Conservation (phyloP, 2,888 invertebrate species). For the Heliothis peltigera region DNA sequence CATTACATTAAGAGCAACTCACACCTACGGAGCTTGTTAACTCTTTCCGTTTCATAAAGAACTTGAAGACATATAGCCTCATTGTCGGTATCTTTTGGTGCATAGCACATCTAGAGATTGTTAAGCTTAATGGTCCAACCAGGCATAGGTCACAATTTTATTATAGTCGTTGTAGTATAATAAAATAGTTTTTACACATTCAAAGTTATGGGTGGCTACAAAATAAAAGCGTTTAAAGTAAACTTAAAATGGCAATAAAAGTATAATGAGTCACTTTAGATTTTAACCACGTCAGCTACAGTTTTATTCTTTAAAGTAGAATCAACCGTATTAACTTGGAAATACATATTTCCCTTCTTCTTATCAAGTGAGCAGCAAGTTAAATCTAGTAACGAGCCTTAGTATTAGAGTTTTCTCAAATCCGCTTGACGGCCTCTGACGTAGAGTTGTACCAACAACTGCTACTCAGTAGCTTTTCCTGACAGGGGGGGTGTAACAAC, state of each 20-base stretch:
- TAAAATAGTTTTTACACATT: slow-evolving; percentile 14
- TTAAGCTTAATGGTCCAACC: slow-evolving; percentile 14
- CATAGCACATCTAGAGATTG: slow-evolving; percentile 2
- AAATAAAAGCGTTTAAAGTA: slow-evolving; percentile 2
- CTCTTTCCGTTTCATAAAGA: slow-evolving; percentile 13
- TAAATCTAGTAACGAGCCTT: too few relatives aligned
- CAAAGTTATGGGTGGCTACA: slow-evolving; percentile 22
- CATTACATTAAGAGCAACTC: slow-evolving; percentile 22
- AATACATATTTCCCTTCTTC: slow-evolving; percentile 2
- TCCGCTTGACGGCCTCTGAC: too few relatives aligned
- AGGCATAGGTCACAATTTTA: slow-evolving; percentile 24
- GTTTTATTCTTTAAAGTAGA: slow-evolving; percentile 14
- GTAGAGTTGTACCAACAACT: too few relatives aligned
- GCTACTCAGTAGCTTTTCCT: too few relatives aligned
- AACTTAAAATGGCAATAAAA: slow-evolving; percentile 26
- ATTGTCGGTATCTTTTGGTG: slow-evolving; percentile 37
- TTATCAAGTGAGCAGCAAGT: too few relatives aligned
- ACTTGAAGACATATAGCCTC: slow-evolving; percentile 11
- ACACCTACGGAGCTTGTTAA: slow-evolving; percentile 18
- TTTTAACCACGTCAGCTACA: slow-evolving; percentile 20
- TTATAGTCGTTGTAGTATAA: slow-evolving; percentile 16
- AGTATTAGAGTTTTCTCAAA: too few relatives aligned
- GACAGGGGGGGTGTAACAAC: too few relatives aligned
- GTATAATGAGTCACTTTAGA: slow-evolving; percentile 23
- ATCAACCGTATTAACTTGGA: not conserved